These are phyloP conservation scores for Procambarus clarkii DNA, from an alignment of 1,140 invertebrate genomes.

Conservation along the genomic window DNA sequence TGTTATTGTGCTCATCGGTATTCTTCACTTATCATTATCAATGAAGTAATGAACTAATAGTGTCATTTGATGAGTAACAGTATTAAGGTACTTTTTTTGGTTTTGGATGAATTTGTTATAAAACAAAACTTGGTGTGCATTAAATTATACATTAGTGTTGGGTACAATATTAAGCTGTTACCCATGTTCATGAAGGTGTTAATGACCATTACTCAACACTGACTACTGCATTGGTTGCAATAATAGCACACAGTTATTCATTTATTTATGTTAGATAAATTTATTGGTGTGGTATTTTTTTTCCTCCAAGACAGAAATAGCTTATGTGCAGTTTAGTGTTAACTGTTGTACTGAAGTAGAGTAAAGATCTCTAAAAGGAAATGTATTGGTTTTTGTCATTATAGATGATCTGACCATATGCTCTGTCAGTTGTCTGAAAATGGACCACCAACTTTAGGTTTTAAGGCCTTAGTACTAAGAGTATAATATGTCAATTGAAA, in stretches of 20 bases:
- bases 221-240: not conserved
- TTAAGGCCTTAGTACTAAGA: not conserved
- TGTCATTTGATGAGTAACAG: conserved; percentile 1
- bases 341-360: not conserved
- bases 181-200: not conserved
- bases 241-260: not conserved
- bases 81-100: not conserved
- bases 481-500: not conserved
- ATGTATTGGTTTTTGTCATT: not conserved
- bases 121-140: not conserved
- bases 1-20: not conserved
- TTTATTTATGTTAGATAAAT: not conserved
- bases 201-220: not conserved
- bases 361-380: not conserved
- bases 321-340: not conserved
- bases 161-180: not conserved
- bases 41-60: not conserved
- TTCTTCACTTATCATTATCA: not conserved
- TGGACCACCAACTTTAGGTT: not conserved
- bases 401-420: not conserved
- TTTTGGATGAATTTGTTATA: not conserved
- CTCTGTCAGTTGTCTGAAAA: not conserved
- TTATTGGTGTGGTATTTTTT: too few species aligned
- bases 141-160: not conserved
- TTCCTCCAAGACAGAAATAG: not conserved